Evolutionary conservation across 2,113 vertebrate species (phyloP).

Genomic region (Myrmecobius fasciatus): DNA sequence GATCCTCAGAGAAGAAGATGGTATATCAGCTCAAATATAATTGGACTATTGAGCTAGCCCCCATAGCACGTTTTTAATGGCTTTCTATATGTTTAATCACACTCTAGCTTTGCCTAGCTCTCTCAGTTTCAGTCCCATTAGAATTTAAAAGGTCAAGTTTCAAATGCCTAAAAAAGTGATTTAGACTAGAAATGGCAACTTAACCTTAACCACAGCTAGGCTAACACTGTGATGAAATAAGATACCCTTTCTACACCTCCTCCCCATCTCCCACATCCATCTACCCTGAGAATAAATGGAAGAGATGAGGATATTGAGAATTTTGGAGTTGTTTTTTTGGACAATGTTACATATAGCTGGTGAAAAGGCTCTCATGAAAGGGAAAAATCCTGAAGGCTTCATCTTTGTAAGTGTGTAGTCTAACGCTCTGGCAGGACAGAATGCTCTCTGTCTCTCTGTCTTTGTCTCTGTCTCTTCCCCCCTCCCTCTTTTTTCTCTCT

Average conservation of each 20-base stretch:
- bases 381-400: conserved; percentile 43
- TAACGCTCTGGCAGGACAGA: neutral
- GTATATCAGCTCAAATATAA: conserved; percentile 55
- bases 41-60: conserved; percentile 40
- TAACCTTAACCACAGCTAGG: conserved; percentile 66
- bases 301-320: conserved; percentile 35
- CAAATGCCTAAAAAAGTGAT: conserved; percentile 74
- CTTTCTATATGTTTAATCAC: conserved; percentile 71
- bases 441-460: neutral
- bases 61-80: conserved; percentile 63
- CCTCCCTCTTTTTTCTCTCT: no score
- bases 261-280: neutral
- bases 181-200: conserved; percentile 69
- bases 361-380: conserved; percentile 58
- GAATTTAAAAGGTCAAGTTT: conserved; percentile 80
- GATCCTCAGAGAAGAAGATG: conserved; percentile 50
- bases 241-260: neutral
- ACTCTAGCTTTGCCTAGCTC: conserved; percentile 50
- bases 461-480: no score
- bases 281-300: neutral
- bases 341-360: conserved; percentile 9
- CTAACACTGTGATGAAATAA: conserved; percentile 4
- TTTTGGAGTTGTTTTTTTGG: conserved; percentile 36
- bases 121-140: conserved; percentile 64
- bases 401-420: neutral